phyloP scores from a whole-genome alignment of 2,888 invertebrate species.

The Brachylomia viminalis region DNA sequence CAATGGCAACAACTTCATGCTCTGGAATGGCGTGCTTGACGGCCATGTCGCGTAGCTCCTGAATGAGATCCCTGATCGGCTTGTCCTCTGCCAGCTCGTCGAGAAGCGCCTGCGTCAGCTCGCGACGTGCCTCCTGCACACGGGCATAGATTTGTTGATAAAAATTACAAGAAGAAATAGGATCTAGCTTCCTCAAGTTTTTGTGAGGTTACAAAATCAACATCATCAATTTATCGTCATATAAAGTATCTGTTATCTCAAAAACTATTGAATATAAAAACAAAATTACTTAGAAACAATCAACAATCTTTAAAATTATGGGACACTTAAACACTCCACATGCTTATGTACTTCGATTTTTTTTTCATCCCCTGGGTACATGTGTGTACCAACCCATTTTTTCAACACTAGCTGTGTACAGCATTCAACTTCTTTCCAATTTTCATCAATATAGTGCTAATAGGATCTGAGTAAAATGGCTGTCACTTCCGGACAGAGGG shows the following conservation, averaged over 20 bases:
- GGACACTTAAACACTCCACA: not conserved
- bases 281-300: not conserved
- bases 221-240: not conserved
- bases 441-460: not conserved
- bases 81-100: slow-evolving; percentile 97
- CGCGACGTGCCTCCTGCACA: slow-evolving; percentile 90
- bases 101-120: slow-evolving; percentile 92
- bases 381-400: too few species aligned
- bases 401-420: not conserved
- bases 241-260: not conserved
- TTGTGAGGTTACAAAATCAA: not conserved
- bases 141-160: not conserved
- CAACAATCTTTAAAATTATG: not conserved
- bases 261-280: not conserved
- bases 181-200: not conserved
- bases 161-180: not conserved
- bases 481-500: not conserved
- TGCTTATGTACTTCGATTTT: not conserved
- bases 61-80: slow-evolving; percentile 95
- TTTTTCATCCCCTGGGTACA: not conserved
- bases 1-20: slow-evolving; percentile 96
- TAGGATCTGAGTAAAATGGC: not conserved
- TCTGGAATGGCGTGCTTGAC: slow-evolving; percentile 96
- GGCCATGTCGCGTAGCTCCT: slow-evolving; percentile 96
- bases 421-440: not conserved